Conservation (phyloP, 2,888 invertebrate genomes). For the Barypeithes pellucidus region DNA sequence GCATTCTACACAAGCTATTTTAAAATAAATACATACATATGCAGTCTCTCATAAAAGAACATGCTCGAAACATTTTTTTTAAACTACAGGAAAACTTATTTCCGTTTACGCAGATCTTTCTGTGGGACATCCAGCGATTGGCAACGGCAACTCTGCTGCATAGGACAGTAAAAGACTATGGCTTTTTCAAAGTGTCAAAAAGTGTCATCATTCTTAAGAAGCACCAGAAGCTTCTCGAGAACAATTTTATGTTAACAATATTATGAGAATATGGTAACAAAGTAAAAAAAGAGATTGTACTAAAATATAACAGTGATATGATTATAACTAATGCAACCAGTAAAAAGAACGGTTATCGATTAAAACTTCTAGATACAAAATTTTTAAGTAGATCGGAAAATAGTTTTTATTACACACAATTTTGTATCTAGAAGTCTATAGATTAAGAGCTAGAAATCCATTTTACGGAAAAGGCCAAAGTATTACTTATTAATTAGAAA, state of each 20-base stretch:
- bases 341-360: conserved; percentile 15
- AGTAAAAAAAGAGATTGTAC: conserved; percentile 68
- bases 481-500: too few species aligned
- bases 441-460: too few species aligned
- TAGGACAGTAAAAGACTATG: conserved; percentile 53
- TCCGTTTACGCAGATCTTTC: not conserved
- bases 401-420: not conserved
- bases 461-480: too few species aligned
- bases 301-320: conserved; percentile 58
- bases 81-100: not conserved
- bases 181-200: conserved; percentile 44
- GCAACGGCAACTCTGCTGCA: not conserved
- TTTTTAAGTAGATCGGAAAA: not conserved
- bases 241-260: conserved; percentile 52
- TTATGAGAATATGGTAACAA: conserved; percentile 67
- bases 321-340: conserved; percentile 24
- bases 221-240: conserved; percentile 46
- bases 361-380: conserved; percentile 19
- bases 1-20: not conserved
- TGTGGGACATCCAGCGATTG: conserved; percentile 4
- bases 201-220: conserved; percentile 52
- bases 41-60: not conserved
- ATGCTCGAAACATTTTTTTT: not conserved
- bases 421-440: conserved; percentile 6
- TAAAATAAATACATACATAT: conserved; percentile 9